Base-by-base conservation (phyloP, 1,140 invertebrate genomes). In the Camponotus vicinus region DNA sequence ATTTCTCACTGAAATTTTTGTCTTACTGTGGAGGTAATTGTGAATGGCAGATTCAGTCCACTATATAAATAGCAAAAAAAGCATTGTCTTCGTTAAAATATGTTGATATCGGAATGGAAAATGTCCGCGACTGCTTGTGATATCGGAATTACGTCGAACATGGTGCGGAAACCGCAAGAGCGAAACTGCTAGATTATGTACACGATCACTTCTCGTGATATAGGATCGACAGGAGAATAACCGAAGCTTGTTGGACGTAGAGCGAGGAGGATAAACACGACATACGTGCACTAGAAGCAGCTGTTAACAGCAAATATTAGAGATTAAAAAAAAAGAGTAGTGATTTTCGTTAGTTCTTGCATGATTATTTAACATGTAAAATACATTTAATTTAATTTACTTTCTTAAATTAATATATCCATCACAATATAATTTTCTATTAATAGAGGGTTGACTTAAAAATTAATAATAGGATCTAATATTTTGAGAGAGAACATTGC, bases 181-280 rank as follows among this genome's bases (percentile, higher is more conserved):
- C n/a, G 45, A 70, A 42, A 63, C 69, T n/a, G 52, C 32, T 64
- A 86, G 75, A 86, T 64, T 85, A 69, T 79, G 52, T 64, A 63
- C 69, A 59, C 55, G 73, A 83, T 34, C 34, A n/a, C 52, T 45
- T 49, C 49, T 52, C 42, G 73, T 61, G 42, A 64, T 59, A 37
- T 15, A 64, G 59, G 42, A 67, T 59, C 52, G 66, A 69, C 77
- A 49, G 21, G 40, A 69, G 45, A 86, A 66, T 69, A 85, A 86
- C 66, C 45, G 75, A 69, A 59, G 18, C 64, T 11, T n/a, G 69
- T 73, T 40, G 57, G 84, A 70, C 34, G 18, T 18, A 34, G 5
- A 8, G 40, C 49, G 27, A 37, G 37, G 40, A 73, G 32, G 70
- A 71, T 37, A 83, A 55, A 61, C 32, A n/a, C 27, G 15, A 3